Conservation (phyloP, 2,113 vertebrate species). For the Raja brachyura region DNA sequence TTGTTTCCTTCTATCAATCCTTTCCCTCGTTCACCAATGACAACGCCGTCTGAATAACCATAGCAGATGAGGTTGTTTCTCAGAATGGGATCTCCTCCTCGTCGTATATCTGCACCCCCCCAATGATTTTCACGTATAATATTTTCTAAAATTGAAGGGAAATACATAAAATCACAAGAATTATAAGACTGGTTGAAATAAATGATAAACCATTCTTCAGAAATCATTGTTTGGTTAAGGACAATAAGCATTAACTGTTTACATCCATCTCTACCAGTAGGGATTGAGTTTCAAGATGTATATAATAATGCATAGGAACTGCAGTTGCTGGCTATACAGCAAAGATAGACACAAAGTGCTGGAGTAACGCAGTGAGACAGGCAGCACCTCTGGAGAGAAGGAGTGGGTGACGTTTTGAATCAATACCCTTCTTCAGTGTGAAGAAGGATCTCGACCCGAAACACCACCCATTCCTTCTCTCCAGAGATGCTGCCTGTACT, state of each 20-base stretch:
- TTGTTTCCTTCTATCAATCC: conserved; percentile 80
- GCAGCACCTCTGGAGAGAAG: no score
- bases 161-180: not conserved
- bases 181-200: not conserved
- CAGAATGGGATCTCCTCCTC: conserved; percentile 72
- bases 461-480: no score
- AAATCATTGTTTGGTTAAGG: not conserved
- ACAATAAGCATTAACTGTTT: not conserved
- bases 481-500: no score
- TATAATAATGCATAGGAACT: not conserved
- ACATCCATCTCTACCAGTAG: not conserved
- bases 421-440: no score
- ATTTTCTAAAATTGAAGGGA: conserved; percentile 59
- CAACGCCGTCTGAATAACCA: conserved; percentile 76
- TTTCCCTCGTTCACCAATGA: conserved; percentile 75
- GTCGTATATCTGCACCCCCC: conserved; percentile 80
- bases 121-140: conserved; percentile 84
- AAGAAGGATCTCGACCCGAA: no score
- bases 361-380: no score
- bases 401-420: no score
- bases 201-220: not conserved
- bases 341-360: no score
- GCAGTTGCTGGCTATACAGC: no score
- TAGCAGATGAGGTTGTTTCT: conserved; percentile 82
- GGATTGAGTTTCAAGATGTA: not conserved